Evolutionary conservation across 1,140 invertebrate species (phyloP).

Genomic region (Drosophila pseudoananassae): DNA sequence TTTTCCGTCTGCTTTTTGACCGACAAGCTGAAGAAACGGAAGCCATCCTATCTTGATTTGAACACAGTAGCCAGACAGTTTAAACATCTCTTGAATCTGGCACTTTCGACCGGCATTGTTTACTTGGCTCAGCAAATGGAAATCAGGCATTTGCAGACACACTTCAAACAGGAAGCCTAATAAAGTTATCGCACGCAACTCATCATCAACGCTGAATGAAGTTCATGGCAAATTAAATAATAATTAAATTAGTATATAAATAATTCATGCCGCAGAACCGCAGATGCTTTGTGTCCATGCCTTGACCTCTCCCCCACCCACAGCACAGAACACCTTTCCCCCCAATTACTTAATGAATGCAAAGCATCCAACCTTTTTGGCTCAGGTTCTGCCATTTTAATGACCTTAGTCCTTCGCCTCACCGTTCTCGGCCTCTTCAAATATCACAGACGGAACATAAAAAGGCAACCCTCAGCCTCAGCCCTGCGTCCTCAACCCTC

Average conservation of each 20-base stretch:
- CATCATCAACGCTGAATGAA: slow-evolving; percentile 22
- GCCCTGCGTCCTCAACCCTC: slow-evolving; percentile 14
- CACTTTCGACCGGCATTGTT: slow-evolving; percentile 13
- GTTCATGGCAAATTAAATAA: slow-evolving; percentile 65
- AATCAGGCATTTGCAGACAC: slow-evolving; percentile 15
- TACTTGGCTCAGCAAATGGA: slow-evolving; percentile 38
- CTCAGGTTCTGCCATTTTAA: slow-evolving; percentile 49
- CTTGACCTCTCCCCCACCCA: slow-evolving; percentile 6
- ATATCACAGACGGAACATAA: slow-evolving; percentile 34
- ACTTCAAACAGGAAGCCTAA: slow-evolving; percentile 19
- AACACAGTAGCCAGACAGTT: slow-evolving; percentile 11
- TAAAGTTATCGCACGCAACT: slow-evolving; percentile 40
- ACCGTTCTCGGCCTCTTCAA: slow-evolving; percentile 34
- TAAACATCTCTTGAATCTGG: slow-evolving; percentile 28
- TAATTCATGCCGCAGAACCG: slow-evolving; percentile 61
- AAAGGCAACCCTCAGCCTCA: slow-evolving; percentile 27
- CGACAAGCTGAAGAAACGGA: not conserved
- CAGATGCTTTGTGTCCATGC: slow-evolving; percentile 38
- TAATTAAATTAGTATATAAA: slow-evolving; percentile 77
- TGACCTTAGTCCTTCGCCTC: slow-evolving; percentile 26
- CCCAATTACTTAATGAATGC: slow-evolving; percentile 77
- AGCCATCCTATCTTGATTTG: not conserved
- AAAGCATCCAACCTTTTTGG: slow-evolving; percentile 45
- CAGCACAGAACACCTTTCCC: slow-evolving; percentile 20
- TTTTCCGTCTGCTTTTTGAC: slow-evolving; percentile 27